Evolutionary conservation across 1,140 invertebrate genomes (phyloP).

Genomic region (Drosophila funebris): DNA sequence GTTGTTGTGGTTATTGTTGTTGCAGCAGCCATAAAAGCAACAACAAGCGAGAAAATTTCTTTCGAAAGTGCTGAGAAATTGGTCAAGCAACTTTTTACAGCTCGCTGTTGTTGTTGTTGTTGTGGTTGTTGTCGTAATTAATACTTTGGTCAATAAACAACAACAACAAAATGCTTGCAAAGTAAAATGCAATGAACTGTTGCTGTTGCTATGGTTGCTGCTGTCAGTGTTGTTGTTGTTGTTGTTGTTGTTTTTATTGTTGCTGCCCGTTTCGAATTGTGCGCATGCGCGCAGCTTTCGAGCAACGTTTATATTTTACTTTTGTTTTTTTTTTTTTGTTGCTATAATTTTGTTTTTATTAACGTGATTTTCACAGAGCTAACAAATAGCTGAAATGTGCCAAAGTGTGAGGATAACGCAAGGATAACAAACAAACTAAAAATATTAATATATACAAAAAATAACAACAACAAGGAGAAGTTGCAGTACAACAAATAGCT

Average conservation of each 20-base stretch:
- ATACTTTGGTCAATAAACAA: slow-evolving; percentile 40
- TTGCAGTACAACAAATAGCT: not conserved
- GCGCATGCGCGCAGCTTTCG: slow-evolving; percentile 41
- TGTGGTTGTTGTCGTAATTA: slow-evolving; percentile 34
- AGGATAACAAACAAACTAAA: slow-evolving; percentile 1
- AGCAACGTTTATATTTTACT: not conserved
- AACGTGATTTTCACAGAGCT: slow-evolving; percentile 15
- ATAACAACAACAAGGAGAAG: slow-evolving; percentile 2
- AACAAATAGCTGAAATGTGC: slow-evolving; percentile 32
- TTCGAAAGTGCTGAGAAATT: slow-evolving; percentile 53
- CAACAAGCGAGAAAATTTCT: slow-evolving; percentile 40
- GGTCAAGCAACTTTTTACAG: slow-evolving; percentile 37
- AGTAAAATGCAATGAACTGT: slow-evolving; percentile 17
- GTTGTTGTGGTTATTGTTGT: slow-evolving; percentile 12
- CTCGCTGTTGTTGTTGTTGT: slow-evolving; percentile 33
- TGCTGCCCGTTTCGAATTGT: slow-evolving; percentile 22
- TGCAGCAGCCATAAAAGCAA: slow-evolving; percentile 24
- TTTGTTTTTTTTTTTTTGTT: not conserved
- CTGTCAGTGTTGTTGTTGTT: not conserved
- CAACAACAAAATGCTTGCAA: no score
- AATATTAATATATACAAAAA: not conserved
- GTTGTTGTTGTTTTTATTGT: not conserved
- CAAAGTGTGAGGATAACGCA: slow-evolving; percentile 9
- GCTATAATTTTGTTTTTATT: slow-evolving; percentile 5
- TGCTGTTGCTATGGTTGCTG: no score